Percentiles rank a stretch among this genome's conserved stretches.
These are phyloP conservation scores for Nephrotoma guestfalica DNA, from an alignment of 2,888 invertebrate species.

Conservation along the genomic window DNA sequence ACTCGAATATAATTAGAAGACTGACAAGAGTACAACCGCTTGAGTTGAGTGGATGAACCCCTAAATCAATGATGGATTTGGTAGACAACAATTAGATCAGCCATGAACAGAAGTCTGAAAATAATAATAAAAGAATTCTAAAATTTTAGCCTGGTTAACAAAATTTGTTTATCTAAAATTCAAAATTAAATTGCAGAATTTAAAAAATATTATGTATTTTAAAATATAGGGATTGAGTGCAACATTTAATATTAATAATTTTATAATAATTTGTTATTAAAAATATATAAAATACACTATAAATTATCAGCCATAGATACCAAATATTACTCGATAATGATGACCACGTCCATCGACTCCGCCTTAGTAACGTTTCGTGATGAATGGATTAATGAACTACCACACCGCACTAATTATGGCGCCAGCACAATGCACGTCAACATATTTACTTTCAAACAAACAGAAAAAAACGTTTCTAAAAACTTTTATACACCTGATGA, in stretches of 20 bases:
- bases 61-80: too few species aligned
- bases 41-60: too few species aligned
- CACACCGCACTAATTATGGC: not conserved
- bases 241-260: not conserved
- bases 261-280: not conserved
- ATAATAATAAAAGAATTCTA: not conserved
- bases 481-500: not conserved
- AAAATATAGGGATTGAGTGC: not conserved
- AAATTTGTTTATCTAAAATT: too few species aligned
- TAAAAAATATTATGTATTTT: not conserved
- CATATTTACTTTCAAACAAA: not conserved
- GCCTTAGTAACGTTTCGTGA: not conserved
- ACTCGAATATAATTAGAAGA: too few species aligned
- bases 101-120: too few species aligned
- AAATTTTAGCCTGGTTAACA: not conserved
- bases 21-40: too few species aligned
- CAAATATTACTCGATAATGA: not conserved
- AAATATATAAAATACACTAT: not conserved
- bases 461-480: not conserved
- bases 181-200: not conserved
- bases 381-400: not conserved
- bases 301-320: not conserved
- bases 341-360: not conserved
- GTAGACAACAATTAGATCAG: too few species aligned
- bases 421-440: not conserved